phyloP scores from a whole-genome alignment of 2,888 invertebrate species.

The Dolomedes plantarius region DNA sequence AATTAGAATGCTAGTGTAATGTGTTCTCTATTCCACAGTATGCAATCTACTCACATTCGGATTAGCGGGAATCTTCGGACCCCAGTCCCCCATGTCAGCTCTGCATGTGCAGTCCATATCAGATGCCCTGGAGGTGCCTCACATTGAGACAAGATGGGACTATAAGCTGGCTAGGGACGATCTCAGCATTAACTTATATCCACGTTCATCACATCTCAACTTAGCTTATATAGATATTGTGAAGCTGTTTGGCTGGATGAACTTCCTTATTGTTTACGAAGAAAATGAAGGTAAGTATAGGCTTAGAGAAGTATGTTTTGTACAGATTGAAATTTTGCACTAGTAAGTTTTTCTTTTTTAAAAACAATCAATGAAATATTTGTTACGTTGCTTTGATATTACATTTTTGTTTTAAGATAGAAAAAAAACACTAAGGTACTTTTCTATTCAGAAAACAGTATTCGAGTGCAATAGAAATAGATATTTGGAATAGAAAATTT shows the following conservation, averaged over 20 bases:
- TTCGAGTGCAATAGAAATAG: too few relatives aligned
- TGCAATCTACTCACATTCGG: slow-evolving; percentile 88
- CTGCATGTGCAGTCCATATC: slow-evolving; percentile 90
- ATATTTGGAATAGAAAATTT: too few relatives aligned
- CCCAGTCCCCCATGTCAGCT: slow-evolving; percentile 83
- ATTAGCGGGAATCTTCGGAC: slow-evolving; percentile 90
- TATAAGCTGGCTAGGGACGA: slow-evolving; percentile 85
- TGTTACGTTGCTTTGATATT: too few relatives aligned
- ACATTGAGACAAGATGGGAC: slow-evolving; percentile 88
- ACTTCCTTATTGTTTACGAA: slow-evolving; percentile 91
- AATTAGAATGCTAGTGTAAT: too few relatives aligned
- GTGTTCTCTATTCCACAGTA: slow-evolving; percentile 80
- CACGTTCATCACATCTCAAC: slow-evolving; percentile 79
- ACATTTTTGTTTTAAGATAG: too few relatives aligned
- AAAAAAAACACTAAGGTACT: too few relatives aligned
- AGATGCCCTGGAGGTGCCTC: slow-evolving; percentile 89
- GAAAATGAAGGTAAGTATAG: slow-evolving; percentile 85
- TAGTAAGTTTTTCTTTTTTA: not conserved
- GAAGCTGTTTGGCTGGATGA: slow-evolving; percentile 86
- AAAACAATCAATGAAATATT: too few relatives aligned
- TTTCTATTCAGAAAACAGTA: too few relatives aligned
- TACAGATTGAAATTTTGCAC: not conserved
- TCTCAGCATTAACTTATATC: slow-evolving; percentile 89
- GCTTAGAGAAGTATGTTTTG: slow-evolving; percentile 22
- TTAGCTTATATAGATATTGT: slow-evolving; percentile 84